Percentiles rank a stretch among this genome's conserved stretches.
Conservation (phyloP, 1,140 invertebrate genomes). For the Sinella curviseta region DNA sequence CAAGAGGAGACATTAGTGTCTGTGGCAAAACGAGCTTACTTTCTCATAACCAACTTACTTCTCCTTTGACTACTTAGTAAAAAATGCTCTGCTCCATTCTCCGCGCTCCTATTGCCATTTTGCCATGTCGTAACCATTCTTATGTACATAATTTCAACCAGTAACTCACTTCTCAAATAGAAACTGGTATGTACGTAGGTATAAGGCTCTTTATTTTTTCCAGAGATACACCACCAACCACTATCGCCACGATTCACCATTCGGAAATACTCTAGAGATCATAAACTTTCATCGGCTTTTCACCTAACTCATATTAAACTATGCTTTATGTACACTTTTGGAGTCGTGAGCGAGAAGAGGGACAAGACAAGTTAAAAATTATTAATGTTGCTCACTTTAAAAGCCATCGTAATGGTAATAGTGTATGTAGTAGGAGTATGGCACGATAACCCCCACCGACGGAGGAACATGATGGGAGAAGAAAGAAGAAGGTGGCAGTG, state of each 20-base stretch:
- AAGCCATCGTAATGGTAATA: background rate
- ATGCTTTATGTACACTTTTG: background rate
- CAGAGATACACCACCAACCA: background rate
- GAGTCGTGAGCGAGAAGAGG: background rate
- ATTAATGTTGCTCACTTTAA: background rate
- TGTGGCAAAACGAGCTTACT: constrained; percentile 1
- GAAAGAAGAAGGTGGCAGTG: background rate
- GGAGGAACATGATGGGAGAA: background rate
- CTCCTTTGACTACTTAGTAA: background rate
- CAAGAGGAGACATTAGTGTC: constrained; percentile 15
- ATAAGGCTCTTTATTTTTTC: too few relatives aligned
- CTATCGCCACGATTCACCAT: background rate
- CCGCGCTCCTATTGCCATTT: background rate
- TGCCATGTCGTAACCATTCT: background rate
- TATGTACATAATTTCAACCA: background rate
- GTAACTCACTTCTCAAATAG: background rate
- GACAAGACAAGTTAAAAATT: background rate
- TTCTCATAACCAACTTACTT: background rate
- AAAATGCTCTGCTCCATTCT: background rate
- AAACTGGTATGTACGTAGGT: too few relatives aligned
- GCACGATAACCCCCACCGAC: background rate
- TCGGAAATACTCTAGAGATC: background rate
- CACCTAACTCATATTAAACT: constrained; percentile 20
- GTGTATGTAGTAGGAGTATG: background rate
- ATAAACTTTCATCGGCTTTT: constrained; percentile 26